A percentile compares a stretch with the other conserved stretches of the same genome.
phyloP scores from a whole-genome alignment of 2,113 vertebrate genomes.

The Canis aureus region DNA sequence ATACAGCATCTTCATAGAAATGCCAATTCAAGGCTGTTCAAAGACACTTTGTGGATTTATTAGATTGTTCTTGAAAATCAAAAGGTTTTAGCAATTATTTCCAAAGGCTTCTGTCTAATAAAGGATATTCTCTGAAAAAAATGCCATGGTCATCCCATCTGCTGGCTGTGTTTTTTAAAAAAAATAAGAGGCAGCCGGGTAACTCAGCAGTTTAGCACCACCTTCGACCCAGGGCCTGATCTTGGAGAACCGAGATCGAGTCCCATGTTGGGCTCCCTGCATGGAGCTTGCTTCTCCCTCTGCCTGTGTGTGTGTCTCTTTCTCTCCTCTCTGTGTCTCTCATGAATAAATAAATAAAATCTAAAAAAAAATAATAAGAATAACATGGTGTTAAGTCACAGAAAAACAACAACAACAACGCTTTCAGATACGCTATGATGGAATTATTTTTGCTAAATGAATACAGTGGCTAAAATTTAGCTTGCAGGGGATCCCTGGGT shows the following conservation, averaged over 20 bases:
- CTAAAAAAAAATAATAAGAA: too few species aligned
- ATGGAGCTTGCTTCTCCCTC: too few species aligned
- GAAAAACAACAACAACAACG: background rate
- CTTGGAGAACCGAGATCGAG: too few species aligned
- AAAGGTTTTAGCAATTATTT: slow-evolving; percentile 33
- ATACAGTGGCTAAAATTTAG: slow-evolving; percentile 72
- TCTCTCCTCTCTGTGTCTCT: too few species aligned
- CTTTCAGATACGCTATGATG: slow-evolving; percentile 35
- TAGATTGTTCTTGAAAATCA: slow-evolving; percentile 35
- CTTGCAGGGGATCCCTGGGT: background rate
- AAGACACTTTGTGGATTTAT: background rate
- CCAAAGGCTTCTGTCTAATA: slow-evolving; percentile 8
- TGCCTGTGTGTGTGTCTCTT: too few species aligned
- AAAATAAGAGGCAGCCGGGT: background rate
- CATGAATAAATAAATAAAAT: too few species aligned
- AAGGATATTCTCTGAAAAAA: slow-evolving; percentile 48
- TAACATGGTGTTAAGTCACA: slow-evolving; percentile 39
- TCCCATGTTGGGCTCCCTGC: too few species aligned
- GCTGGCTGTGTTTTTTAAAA: background rate
- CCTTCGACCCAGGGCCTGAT: too few species aligned
- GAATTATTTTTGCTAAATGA: slow-evolving; percentile 28
- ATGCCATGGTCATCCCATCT: background rate
- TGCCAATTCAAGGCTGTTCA: background rate
- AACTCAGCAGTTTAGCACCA: too few species aligned
- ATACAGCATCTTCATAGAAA: background rate